Conservation (phyloP, 2,113 vertebrate species). For the Ginglymostoma cirratum region DNA sequence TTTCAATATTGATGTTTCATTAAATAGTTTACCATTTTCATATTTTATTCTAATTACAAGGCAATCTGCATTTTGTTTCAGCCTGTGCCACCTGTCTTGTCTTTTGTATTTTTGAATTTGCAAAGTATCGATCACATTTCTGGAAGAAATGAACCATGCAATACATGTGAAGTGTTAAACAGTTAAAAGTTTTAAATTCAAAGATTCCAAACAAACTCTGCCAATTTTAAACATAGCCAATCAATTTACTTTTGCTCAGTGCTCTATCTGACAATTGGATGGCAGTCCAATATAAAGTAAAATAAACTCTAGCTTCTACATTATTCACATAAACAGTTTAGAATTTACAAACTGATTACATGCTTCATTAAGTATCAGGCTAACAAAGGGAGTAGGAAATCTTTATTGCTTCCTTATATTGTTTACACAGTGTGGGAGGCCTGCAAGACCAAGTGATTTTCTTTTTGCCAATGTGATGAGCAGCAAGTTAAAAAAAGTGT, state of each 20-base stretch:
- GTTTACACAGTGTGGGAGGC: not conserved
- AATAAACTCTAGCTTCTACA: not conserved
- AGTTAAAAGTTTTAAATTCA: not conserved
- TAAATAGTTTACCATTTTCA: not conserved
- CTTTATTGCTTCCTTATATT: not conserved
- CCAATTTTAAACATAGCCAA: not conserved
- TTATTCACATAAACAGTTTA: not conserved
- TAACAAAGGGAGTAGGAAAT: not conserved
- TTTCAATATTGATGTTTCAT: not conserved
- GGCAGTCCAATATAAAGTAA: not conserved
- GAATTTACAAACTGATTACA: not conserved
- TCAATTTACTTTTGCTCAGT: not conserved
- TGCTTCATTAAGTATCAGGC: not conserved
- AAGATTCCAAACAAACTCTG: not conserved
- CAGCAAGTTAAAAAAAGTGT: not conserved
- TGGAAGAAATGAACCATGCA: not conserved
- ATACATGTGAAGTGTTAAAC: not conserved
- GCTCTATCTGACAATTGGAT: not conserved
- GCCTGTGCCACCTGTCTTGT: not conserved
- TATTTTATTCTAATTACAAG: not conserved
- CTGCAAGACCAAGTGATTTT: not conserved
- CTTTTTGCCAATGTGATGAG: not conserved
- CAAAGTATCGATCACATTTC: not conserved
- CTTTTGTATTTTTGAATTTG: not conserved
- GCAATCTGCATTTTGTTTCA: not conserved